Evolutionary conservation across 1,140 invertebrate species (phyloP), one percentile per base, ranked within the genome.

Genomic region (Cheumatopsyche charites): DNA sequence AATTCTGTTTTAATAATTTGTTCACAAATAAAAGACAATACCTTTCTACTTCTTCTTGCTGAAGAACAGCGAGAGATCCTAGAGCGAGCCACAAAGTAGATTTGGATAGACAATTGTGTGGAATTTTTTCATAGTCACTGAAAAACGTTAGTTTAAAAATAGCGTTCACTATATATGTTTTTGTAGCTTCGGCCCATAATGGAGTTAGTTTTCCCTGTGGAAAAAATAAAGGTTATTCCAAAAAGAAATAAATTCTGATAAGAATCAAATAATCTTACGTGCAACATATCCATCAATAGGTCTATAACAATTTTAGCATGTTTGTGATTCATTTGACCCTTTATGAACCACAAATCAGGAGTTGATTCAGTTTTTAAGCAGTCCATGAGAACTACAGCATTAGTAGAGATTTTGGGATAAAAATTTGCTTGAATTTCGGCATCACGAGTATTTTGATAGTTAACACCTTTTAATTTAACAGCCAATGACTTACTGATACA

Each of bases 41-140:
- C 81, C 93, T 87, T 77, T 97, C 94, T 0, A 96, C 94, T 79
- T 98, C 94, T 74, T 97, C 94, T 41, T 92, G 90, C 78, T 97
- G 93, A 25, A 97, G 84, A 1, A 98, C 94, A 83, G 96, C 97
- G 0, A 99, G 86, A 0, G 97, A 94, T 29, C 96, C 94, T 26
- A 99, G 82, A 0, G 96, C 92, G 58, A 98, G 80, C 97, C 97
- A 99, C 7, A 98, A 82, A 15, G 92, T 91, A 1, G 95, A 91
- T 58, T 90, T 91, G 75, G 88, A 87, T 41, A 97, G 86, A 81
- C 95, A 97, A 68, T 90, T 86, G 41, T 87, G 82, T 0, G 94
- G 92, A 19, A 85, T 84, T 70, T 95, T 87, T 63, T 90, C 88
- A 43, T 85, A 84, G 76, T 96, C 94, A 71, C 89, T 87, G 19